Conservation (phyloP, 2,888 invertebrate genomes). For the Julus scanicus region DNA sequence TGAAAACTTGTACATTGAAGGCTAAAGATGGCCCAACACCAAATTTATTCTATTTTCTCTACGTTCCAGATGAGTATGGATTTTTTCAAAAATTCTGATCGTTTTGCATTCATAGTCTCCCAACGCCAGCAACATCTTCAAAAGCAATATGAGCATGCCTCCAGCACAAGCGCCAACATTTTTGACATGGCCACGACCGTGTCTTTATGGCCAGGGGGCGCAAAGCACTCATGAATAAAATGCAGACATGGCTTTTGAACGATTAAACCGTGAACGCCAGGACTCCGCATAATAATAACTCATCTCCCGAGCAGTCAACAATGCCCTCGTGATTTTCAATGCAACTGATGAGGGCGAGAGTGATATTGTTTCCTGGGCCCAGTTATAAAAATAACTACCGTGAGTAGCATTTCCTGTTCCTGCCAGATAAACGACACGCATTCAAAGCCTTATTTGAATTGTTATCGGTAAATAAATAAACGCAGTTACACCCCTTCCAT, state of each 20-base stretch:
- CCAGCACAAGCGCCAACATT: background rate
- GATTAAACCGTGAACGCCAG: background rate
- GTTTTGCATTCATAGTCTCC: too few relatives aligned
- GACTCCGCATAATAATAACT: background rate
- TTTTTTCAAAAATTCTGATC: too few relatives aligned
- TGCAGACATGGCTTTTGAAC: background rate
- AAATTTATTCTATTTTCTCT: too few relatives aligned
- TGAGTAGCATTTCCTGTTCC: background rate
- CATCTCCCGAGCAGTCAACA: background rate
- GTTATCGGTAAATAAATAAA: background rate
- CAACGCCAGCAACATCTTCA: too few relatives aligned
- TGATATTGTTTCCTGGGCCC: background rate
- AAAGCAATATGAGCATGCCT: too few relatives aligned
- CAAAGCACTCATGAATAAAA: background rate
- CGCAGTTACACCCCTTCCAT: conserved; percentile 6
- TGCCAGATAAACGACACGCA: background rate
- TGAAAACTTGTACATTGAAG: too few relatives aligned
- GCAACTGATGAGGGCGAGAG: background rate
- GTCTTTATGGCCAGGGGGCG: background rate
- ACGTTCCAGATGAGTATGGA: too few relatives aligned
- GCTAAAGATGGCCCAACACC: too few relatives aligned
- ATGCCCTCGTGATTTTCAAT: background rate
- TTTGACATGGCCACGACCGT: background rate
- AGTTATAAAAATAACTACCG: background rate
- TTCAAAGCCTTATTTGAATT: background rate